Conservation (phyloP, 1,140 invertebrate genomes). For the Sitodiplosis mosellana region DNA sequence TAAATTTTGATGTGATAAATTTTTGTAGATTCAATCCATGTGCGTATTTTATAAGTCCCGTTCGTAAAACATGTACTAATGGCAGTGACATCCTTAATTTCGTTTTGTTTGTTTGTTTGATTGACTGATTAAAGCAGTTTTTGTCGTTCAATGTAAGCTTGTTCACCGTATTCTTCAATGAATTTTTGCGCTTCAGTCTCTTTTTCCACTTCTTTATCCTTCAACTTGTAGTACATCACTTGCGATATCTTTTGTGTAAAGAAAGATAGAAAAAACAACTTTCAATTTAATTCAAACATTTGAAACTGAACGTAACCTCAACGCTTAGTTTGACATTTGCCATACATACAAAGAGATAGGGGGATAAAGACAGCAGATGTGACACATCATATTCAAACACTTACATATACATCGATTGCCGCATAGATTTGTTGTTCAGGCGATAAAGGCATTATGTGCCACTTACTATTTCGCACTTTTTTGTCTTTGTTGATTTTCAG, state of each 20-base stretch:
- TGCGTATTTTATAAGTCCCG: conserved; percentile 39
- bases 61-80: conserved; percentile 32
- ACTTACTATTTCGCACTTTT: conserved; percentile 38
- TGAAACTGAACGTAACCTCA: too few species aligned
- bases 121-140: conserved; percentile 7
- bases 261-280: not conserved
- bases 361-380: too few species aligned
- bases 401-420: conserved; percentile 46
- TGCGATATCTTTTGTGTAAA: conserved; percentile 17
- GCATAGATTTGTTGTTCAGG: conserved; percentile 37
- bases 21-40: conserved; percentile 43
- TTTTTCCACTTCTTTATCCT: conserved; percentile 14
- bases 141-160: conserved; percentile 19
- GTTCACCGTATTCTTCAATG: conserved; percentile 18
- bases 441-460: conserved; percentile 35
- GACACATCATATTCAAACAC: conserved; percentile 8
- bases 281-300: too few species aligned
- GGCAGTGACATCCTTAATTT: conserved; percentile 5
- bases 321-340: too few species aligned
- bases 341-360: too few species aligned
- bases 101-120: not conserved
- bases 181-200: conserved; percentile 14
- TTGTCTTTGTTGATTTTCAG: conserved; percentile 34
- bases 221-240: conserved; percentile 18
- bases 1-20: conserved; percentile 24